Evolutionary conservation across 1,140 invertebrate genomes (phyloP), one percentile per base, ranked within the genome.

Genomic region (Drosophila melanica): DNA sequence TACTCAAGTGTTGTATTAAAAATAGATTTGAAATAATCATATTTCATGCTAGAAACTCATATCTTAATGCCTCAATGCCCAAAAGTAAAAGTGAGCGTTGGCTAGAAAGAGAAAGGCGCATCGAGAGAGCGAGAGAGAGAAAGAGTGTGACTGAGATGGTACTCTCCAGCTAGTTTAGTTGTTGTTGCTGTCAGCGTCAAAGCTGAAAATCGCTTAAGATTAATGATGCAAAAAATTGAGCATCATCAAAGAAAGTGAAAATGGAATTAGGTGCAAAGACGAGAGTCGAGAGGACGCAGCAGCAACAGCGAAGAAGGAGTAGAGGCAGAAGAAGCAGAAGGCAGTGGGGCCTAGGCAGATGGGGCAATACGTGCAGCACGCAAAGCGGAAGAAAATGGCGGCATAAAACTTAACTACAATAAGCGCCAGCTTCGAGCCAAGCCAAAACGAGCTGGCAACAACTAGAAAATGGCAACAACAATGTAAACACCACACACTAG

Each of bases 201-300:
- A 81, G 79, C 79, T 87, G 79, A 79, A 86, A 86, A 79, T 81
- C 82, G 82, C 82, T 79, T 67, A 86, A 86, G 82, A 86, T 86
- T 87, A 86, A 86, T 86, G 82, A 86, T 87, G 82, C 82, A 87
- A 76, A 87, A 86, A 87, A 86, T 86, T 86, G 78, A 87, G 82
- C 75, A 86, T 76, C 79, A 87, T 86, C 86, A 87, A 79, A 89
- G 82, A 82, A 79, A 87, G 82, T 82, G 79, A 89, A 82, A 87
- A 89, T 89, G 82, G 84, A 89, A 87, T 87, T 86, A 86, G 81
- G 78, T 86, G 81, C 82, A 87, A 76, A 64, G 42, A 18, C 41
- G 69, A n/a, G n/a, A n/a, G n/a, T 45, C 16, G 51, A 53, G 47
- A 62, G 60, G 16, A 45, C 35, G 45, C 9, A 57, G 45, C 9